Conservation (phyloP, 1,140 invertebrate species). For the Elymnias hypermnestra region DNA sequence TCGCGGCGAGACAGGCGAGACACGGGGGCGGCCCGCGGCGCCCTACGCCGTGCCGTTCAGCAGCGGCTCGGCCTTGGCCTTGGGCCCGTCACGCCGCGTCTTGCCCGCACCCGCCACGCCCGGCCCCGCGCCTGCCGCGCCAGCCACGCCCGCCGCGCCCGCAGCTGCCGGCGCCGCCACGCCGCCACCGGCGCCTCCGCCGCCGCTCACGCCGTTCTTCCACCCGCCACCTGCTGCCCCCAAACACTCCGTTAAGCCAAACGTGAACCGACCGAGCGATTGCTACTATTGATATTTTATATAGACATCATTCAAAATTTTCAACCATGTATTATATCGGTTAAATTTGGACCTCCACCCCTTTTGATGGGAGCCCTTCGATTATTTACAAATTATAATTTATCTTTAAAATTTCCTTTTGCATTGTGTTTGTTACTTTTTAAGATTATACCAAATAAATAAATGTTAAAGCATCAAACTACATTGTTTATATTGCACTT, state of each 20-base stretch:
- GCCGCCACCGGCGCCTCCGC: slow-evolving; percentile 43
- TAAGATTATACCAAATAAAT: too few species aligned
- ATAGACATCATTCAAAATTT: too few species aligned
- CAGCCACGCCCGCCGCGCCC: slow-evolving; percentile 49
- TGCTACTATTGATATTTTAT: too few species aligned
- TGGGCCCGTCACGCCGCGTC: slow-evolving; percentile 32
- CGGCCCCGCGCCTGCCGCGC: slow-evolving; percentile 37
- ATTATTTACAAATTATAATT: too few species aligned
- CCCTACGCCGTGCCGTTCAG: slow-evolving; percentile 40
- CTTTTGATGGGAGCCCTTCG: too few species aligned
- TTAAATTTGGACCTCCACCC: too few species aligned
- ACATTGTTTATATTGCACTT: too few species aligned
- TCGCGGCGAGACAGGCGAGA: slow-evolving; percentile 20
- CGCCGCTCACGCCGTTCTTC: slow-evolving; percentile 63
- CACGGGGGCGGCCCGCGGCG: slow-evolving; percentile 9
- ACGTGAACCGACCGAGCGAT: too few species aligned
- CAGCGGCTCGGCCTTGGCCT: slow-evolving; percentile 36
- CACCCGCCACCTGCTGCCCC: slow-evolving; percentile 76
- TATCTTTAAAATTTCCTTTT: too few species aligned
- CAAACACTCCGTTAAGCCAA: slow-evolving; percentile 25
- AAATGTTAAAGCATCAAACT: too few species aligned
- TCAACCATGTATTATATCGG: too few species aligned
- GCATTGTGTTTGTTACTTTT: too few species aligned
- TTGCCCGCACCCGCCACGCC: slow-evolving; percentile 31
- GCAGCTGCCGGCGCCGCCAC: slow-evolving; percentile 24